A percentile compares a stretch with the other conserved stretches of the same genome.
Evolutionary conservation across 64 coral and sea anemone genomes (phyloP).

Genomic region (Pocillopora verrucosa): DNA sequence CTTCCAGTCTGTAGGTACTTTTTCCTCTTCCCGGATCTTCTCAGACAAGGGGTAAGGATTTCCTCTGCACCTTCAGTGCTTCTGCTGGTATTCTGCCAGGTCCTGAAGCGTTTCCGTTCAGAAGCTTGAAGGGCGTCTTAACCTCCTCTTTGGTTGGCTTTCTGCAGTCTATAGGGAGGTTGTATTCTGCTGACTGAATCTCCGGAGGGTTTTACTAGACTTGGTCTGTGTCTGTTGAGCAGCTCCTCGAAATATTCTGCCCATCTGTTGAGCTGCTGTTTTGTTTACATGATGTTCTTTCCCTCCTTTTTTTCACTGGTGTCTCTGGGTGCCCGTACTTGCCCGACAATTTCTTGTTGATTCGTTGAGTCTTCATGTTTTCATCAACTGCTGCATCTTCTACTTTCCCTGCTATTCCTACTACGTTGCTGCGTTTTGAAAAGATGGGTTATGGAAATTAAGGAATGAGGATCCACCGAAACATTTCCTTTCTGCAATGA

Average conservation of each 20-base stretch:
- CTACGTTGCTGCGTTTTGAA: no score
- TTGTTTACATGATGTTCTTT: no score
- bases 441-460: no score
- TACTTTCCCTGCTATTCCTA: background rate
- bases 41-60: background rate
- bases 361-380: slow-evolving; percentile 34
- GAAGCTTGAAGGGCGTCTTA: background rate
- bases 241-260: background rate
- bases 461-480: no score
- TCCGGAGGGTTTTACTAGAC: no score
- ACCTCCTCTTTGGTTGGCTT: slow-evolving; percentile 12
- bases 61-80: background rate
- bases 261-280: no score
- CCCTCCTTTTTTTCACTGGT: no score
- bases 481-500: no score
- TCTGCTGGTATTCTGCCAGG: slow-evolving; percentile 14
- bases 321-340: background rate
- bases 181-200: no score
- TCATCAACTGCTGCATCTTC: slow-evolving; percentile 14
- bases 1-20: background rate
- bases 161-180: background rate
- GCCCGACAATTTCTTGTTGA: background rate
- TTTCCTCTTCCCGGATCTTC: slow-evolving; percentile 5
- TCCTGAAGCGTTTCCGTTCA: slow-evolving; percentile 39
- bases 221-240: background rate